Percentiles rank a stretch among this genome's conserved stretches.
These are phyloP conservation scores for Caerostris darwini DNA, from an alignment of 1,140 invertebrate genomes.

Conservation along the genomic window DNA sequence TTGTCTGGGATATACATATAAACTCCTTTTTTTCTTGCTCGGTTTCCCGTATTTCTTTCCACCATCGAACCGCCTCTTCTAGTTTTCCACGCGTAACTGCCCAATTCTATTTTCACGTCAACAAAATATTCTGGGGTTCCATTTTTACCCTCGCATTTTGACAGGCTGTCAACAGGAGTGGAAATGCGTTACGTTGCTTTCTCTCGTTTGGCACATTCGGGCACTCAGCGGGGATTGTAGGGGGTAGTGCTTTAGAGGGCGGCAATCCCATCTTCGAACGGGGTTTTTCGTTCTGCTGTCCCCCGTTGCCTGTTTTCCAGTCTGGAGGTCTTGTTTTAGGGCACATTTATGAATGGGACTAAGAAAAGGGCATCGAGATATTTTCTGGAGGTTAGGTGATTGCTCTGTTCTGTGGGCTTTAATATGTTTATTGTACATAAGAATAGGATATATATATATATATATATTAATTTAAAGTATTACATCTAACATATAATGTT, in stretches of 20 bases:
- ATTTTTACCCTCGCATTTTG: constrained; percentile 58
- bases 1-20: not conserved
- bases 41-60: not conserved
- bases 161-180: constrained; percentile 68
- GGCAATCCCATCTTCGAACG: constrained; percentile 25
- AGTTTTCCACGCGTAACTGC: constrained; percentile 63
- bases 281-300: not conserved
- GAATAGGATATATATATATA: too few relatives aligned
- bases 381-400: too few relatives aligned
- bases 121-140: constrained; percentile 61
- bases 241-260: not conserved
- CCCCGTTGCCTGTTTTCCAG: not conserved
- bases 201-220: not conserved
- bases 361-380: not conserved
- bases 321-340: not conserved
- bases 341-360: not conserved
- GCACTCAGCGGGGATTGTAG: not conserved
- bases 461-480: too few relatives aligned
- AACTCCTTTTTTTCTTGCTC: not conserved
- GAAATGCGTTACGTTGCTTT: not conserved
- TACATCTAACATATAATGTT: too few relatives aligned
- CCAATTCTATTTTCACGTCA: constrained; percentile 70
- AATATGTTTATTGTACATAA: too few relatives aligned
- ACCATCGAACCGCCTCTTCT: not conserved
- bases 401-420: too few relatives aligned